Percentiles rank a stretch among this genome's conserved stretches.
Evolutionary conservation across 2,797 vertebrate species (phyloP).

Genomic region (Gorsachius magnificus): DNA sequence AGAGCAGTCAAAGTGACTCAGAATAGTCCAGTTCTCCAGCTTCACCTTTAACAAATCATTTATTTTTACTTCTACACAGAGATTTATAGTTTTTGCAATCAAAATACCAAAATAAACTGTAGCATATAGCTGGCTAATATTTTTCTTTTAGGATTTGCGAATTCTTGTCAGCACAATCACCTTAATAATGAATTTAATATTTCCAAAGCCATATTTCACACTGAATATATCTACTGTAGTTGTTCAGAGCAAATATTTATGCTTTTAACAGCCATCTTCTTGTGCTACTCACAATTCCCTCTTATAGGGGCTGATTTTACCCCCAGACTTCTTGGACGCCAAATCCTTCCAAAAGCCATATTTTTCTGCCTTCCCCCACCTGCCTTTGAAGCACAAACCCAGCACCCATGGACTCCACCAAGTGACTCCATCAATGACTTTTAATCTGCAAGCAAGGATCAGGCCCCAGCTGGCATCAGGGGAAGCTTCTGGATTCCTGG

Average conservation of each 20-base stretch:
- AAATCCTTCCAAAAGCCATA: background rate
- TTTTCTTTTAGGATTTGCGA: background rate
- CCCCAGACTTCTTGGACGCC: background rate
- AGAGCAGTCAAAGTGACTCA: background rate
- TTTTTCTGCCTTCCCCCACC: background rate
- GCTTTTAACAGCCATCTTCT: background rate
- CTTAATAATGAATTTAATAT: background rate
- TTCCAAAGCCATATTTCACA: background rate
- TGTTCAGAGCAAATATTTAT: background rate
- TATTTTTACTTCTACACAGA: background rate
- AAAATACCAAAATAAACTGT: background rate
- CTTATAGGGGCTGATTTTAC: background rate
- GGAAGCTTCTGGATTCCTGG: background rate
- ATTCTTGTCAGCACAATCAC: background rate
- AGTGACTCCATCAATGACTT: background rate
- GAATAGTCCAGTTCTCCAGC: background rate
- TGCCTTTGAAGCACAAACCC: background rate
- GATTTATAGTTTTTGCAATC: background rate
- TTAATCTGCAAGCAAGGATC: background rate
- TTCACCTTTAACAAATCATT: background rate
- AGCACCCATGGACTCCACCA: background rate
- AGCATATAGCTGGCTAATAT: background rate
- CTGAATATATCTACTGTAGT: background rate
- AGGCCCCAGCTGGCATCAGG: background rate
- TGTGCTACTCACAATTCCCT: background rate